Evolutionary conservation across 2,797 vertebrate species (phyloP).

Genomic region (Dermochelys coriacea): DNA sequence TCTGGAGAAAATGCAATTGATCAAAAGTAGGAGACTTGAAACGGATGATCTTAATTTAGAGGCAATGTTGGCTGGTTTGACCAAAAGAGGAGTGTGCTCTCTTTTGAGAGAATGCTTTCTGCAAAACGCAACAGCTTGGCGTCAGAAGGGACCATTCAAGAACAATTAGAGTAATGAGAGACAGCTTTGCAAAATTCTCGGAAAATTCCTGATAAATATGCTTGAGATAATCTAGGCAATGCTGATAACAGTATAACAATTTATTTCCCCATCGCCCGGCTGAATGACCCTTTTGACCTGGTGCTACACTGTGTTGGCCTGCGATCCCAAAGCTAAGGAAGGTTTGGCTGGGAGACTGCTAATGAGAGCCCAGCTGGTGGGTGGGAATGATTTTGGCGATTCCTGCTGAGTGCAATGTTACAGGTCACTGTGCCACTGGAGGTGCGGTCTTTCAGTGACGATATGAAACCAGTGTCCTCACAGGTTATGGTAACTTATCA

Average conservation of each 20-base stretch:
- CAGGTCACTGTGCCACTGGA: not conserved
- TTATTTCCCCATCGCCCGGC: not conserved
- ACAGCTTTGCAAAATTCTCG: not conserved
- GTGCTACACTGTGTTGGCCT: not conserved
- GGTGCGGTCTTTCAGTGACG: too few species aligned
- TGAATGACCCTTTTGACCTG: too few species aligned
- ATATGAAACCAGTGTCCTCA: not conserved
- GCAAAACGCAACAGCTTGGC: not conserved
- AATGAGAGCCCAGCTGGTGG: not conserved
- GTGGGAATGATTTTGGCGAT: too few species aligned
- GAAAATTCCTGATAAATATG: not conserved
- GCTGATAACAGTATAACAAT: not conserved
- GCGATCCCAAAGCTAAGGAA: not conserved
- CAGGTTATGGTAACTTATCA: not conserved
- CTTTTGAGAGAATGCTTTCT: conserved; percentile 23
- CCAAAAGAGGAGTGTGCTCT: conserved; percentile 61
- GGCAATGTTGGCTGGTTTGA: conserved; percentile 46
- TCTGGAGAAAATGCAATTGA: conserved; percentile 51
- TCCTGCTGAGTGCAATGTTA: too few species aligned
- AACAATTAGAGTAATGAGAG: not conserved
- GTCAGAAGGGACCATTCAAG: conserved; percentile 13
- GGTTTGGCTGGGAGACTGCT: not conserved
- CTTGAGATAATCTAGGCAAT: not conserved
- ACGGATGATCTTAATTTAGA: conserved; percentile 70
- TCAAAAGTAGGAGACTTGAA: conserved; percentile 61